These are phyloP conservation scores for Berghia stephanieae DNA, from an alignment of 1,140 invertebrate genomes.

Conservation along the genomic window DNA sequence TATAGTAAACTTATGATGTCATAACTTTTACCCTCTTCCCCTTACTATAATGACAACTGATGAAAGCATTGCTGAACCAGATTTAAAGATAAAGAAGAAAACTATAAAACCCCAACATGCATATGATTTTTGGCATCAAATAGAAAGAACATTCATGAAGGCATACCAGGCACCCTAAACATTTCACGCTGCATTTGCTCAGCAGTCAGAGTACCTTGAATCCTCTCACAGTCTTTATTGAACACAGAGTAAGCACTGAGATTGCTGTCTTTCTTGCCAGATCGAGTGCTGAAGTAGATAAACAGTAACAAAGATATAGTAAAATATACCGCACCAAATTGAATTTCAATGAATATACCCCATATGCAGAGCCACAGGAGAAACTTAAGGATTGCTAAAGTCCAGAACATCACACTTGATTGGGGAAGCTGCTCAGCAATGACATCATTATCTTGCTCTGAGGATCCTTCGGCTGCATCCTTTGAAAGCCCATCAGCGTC, in stretches of 20 bases:
- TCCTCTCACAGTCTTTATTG: constrained; percentile 90
- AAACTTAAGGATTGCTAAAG: constrained; percentile 52
- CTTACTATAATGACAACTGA: too few species aligned
- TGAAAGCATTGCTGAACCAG: too few species aligned
- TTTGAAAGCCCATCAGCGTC: background rate
- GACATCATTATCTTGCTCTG: background rate
- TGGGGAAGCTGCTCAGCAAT: background rate
- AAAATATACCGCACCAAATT: constrained; percentile 92
- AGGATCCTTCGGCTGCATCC: background rate
- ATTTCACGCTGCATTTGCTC: constrained; percentile 93
- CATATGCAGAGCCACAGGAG: constrained; percentile 75
- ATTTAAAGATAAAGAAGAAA: too few species aligned
- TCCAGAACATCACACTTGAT: background rate
- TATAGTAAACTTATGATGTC: too few species aligned
- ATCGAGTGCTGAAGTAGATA: constrained; percentile 86
- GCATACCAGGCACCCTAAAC: constrained; percentile 27
- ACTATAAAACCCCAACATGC: too few species aligned
- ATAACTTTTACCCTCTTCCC: too few species aligned
- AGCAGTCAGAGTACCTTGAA: constrained; percentile 93
- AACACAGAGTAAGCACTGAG: constrained; percentile 97
- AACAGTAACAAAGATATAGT: constrained; percentile 80
- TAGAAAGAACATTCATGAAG: constrained; percentile 1
- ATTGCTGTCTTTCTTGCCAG: constrained; percentile 72
- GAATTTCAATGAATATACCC: constrained; percentile 77
- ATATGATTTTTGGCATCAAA: too few species aligned